Base-by-base conservation (phyloP, 2,113 vertebrate species). In the Trachemys scripta region DNA sequence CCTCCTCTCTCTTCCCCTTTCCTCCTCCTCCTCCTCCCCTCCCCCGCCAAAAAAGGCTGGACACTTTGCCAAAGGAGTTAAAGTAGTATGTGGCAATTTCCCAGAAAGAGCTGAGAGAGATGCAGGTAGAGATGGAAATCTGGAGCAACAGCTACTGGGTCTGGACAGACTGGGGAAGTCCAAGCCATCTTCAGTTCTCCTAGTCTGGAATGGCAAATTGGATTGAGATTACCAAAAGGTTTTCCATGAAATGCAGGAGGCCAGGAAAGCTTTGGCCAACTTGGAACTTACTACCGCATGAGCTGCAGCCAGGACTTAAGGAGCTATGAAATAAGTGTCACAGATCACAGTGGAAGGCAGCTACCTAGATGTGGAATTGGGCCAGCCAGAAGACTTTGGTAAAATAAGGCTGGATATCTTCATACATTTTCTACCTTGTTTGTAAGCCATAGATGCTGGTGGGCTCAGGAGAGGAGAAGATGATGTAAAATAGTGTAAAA, bases 191-290 rank as follows among this genome's bases (percentile, higher is more conserved):
- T 13, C 86, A 88, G 16, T 35, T 82, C 13, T 72, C 10, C 27
- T 49, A 1, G 42, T 94, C 47, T 27, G 2, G 56, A 65, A 72
- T 85, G 20, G 54, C 2, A 0, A 35, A 92, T 88, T 89, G 82
- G 14, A 9, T 56, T 90, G 38, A 25, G 65, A 75, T 51, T 47
- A 87, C 11, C 20, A 6, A 59, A 62, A 95, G 80, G 13, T 79
- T 50, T 57, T 87, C 50, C n/a, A 24, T 81, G 2, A 56, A 84
- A 12, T 0, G 2, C 0, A 2, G 1, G 3, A 57, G 9, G 69
- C 51, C 69, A 75, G 38, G n/a, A 42, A 83, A 78, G 35, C 51
- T 80, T 78, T 80, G 53, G 9, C 31, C 65, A 3, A 11, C 38
- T 42, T 75, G 31, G 62, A 42, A 42, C 69, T 42, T 57, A 25